These are phyloP conservation scores for Catamblyrhynchus diadema DNA, from an alignment of 2,797 vertebrate species.

Conservation along the genomic window DNA sequence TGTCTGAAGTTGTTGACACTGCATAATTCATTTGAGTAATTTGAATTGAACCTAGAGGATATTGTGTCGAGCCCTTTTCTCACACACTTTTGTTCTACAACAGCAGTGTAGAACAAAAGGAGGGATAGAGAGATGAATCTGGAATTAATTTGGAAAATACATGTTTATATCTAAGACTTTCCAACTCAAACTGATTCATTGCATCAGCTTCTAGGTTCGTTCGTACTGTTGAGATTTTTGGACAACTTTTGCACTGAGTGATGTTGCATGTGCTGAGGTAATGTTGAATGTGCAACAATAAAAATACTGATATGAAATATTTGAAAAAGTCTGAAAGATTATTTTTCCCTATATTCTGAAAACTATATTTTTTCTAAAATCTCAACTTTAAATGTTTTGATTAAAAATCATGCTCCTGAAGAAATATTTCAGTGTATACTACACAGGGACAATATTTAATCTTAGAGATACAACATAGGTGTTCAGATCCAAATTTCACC, in stretches of 20 bases:
- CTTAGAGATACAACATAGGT: neutral
- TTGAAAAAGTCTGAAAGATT: neutral
- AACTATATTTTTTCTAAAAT: neutral
- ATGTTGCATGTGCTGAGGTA: neutral
- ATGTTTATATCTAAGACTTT: neutral
- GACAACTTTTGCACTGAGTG: neutral
- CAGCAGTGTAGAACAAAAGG: neutral
- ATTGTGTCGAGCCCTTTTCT: neutral
- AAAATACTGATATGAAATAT: neutral
- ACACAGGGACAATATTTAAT: neutral
- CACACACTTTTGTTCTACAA: neutral
- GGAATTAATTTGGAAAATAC: neutral
- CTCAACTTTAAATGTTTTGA: neutral
- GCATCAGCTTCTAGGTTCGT: neutral
- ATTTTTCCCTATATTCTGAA: neutral
- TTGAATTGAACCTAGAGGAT: neutral
- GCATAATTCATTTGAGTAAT: constrained; percentile 35
- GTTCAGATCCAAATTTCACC: neutral
- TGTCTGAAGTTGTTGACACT: constrained; percentile 25
- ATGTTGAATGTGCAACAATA: neutral
- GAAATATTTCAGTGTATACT: neutral
- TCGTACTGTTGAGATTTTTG: neutral
- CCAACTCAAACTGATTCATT: neutral
- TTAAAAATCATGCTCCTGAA: neutral
- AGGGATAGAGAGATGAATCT: neutral